These are phyloP conservation scores for Drosophila imparisetae DNA, from an alignment of 2,888 invertebrate genomes.

Conservation along the genomic window DNA sequence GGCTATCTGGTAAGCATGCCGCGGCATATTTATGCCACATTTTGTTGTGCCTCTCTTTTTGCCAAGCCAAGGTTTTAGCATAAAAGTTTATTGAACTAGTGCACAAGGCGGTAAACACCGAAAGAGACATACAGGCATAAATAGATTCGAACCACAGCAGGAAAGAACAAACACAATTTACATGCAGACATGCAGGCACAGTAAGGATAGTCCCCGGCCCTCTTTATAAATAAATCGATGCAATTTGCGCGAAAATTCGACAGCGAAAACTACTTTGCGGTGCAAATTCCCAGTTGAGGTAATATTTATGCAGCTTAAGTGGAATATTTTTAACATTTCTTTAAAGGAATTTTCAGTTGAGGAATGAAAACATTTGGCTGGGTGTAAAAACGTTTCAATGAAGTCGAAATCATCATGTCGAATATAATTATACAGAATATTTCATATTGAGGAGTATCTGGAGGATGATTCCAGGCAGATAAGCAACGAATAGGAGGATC, in stretches of 20 bases:
- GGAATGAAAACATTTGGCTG: not conserved
- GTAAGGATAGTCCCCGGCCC: slow-evolving; percentile 21
- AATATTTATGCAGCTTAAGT: not conserved
- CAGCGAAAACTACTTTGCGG: slow-evolving; percentile 39
- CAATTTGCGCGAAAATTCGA: slow-evolving; percentile 28
- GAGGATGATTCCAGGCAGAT: not conserved
- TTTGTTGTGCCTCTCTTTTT: slow-evolving; percentile 4
- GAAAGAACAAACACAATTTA: slow-evolving; percentile 10
- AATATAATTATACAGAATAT: not conserved
- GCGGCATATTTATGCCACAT: slow-evolving; percentile 66
- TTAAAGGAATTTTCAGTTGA: not conserved
- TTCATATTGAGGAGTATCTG: not conserved
- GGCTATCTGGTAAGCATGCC: slow-evolving; percentile 62
- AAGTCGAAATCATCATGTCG: not conserved
- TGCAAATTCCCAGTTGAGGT: not conserved
- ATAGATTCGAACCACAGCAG: slow-evolving; percentile 31
- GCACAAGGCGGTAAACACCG: slow-evolving; percentile 37
- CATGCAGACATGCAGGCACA: slow-evolving; percentile 13
- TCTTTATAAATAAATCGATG: slow-evolving; percentile 42
- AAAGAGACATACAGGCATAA: not conserved
- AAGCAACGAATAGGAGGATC: not conserved
- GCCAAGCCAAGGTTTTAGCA: slow-evolving; percentile 67
- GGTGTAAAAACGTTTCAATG: not conserved
- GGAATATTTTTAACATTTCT: not conserved
- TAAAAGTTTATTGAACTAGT: slow-evolving; percentile 78